Percentiles rank a stretch among this genome's conserved stretches.
phyloP scores from a whole-genome alignment of 2,113 vertebrate species.

The Zingel zingel region DNA sequence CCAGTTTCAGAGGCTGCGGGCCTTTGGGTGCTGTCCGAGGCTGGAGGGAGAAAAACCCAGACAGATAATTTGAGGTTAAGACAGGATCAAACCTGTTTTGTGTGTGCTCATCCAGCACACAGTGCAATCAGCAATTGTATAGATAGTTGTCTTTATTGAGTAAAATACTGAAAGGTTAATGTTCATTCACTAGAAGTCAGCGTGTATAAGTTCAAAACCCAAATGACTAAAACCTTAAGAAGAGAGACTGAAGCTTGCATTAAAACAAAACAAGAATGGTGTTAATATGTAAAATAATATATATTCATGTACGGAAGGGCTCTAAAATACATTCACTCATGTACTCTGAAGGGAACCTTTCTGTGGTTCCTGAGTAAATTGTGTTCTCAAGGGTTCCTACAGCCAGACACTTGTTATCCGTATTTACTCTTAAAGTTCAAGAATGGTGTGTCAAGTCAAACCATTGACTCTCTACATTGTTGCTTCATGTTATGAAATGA shows the following conservation, averaged over 20 bases:
- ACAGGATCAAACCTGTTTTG: not conserved
- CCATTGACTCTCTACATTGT: not conserved
- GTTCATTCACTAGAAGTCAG: not conserved
- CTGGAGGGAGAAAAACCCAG: constrained; percentile 19
- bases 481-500: not conserved
- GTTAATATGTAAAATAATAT: not conserved
- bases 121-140: not conserved
- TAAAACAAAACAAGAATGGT: not conserved
- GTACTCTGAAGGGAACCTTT: not conserved
- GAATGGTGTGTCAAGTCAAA: not conserved
- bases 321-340: not conserved
- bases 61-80: not conserved
- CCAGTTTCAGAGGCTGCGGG: constrained; percentile 84
- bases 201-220: not conserved
- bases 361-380: not conserved
- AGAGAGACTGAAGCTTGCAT: not conserved
- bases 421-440: not conserved
- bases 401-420: not conserved
- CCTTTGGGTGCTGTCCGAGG: constrained; percentile 56
- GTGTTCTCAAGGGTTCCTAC: not conserved
- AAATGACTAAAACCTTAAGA: not conserved
- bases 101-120: not conserved
- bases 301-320: not conserved
- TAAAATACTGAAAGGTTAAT: not conserved
- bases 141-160: not conserved